These are phyloP conservation scores for Malacosoma neustria DNA, from an alignment of 2,888 invertebrate species.

Conservation along the genomic window DNA sequence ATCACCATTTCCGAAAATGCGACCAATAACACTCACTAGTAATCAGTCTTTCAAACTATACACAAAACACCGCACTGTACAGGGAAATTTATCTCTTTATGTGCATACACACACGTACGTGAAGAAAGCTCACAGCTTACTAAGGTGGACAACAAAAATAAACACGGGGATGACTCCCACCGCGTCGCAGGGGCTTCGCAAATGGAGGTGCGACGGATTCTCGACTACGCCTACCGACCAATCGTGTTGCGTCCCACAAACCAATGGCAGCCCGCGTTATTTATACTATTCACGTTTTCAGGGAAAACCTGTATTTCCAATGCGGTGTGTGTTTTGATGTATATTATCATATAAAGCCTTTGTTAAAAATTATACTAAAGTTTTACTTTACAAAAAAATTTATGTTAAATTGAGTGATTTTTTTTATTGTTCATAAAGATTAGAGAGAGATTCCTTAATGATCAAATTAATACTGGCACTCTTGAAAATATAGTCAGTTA, in stretches of 20 bases:
- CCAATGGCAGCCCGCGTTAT: conserved; percentile 40
- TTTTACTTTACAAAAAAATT: too few relatives aligned
- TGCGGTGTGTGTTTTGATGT: too few relatives aligned
- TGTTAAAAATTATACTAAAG: too few relatives aligned
- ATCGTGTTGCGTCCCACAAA: conserved; percentile 21
- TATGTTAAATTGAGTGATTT: too few relatives aligned
- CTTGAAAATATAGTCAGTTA: too few relatives aligned
- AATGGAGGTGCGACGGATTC: conserved; percentile 25
- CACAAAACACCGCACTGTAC: neutral
- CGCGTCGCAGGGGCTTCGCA: conserved; percentile 32
- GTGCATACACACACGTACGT: conserved; percentile 32
- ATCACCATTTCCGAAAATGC: conserved; percentile 62
- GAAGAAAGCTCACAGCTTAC: conserved; percentile 57
- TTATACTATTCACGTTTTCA: conserved; percentile 35
- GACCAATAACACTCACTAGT: conserved; percentile 31
- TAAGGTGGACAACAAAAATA: conserved; percentile 67
- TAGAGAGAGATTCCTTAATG: too few relatives aligned
- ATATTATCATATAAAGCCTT: too few relatives aligned
- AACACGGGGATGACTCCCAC: conserved; percentile 66
- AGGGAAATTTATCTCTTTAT: conserved; percentile 4
- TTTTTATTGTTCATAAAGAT: too few relatives aligned
- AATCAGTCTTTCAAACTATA: conserved; percentile 2
- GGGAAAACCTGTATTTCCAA: conserved; percentile 27
- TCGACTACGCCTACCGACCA: conserved; percentile 50
- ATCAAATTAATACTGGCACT: too few relatives aligned